Conservation (phyloP, 2,888 invertebrate genomes). For the Pimpla rufipes region DNA sequence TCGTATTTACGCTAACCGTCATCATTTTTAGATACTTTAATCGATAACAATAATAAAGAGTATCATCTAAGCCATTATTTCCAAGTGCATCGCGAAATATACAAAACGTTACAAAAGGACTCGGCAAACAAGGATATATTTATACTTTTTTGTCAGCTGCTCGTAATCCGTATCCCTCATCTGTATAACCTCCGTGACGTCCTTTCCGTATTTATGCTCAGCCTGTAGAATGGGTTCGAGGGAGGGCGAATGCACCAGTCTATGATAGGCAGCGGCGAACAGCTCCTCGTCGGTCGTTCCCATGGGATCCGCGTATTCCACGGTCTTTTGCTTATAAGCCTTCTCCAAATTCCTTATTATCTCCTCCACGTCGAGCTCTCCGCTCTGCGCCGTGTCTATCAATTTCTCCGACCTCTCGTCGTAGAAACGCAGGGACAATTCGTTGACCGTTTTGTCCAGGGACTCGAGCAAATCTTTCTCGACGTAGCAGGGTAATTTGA, state of each 20-base stretch:
- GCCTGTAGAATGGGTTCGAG: conserved; percentile 95
- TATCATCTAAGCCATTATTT: no score
- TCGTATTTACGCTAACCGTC: background rate
- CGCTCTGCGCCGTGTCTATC: conserved; percentile 88
- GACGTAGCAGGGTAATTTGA: conserved; percentile 90
- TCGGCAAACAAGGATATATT: conserved; percentile 66
- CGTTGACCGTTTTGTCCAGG: conserved; percentile 88
- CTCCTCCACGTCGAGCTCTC: conserved; percentile 90
- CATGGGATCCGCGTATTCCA: conserved; percentile 93
- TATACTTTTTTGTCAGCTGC: conserved; percentile 88
- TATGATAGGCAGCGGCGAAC: conserved; percentile 94
- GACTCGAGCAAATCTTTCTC: conserved; percentile 88
- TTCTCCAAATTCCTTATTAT: conserved; percentile 93
- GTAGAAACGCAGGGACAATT: conserved; percentile 89
- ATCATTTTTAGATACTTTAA: background rate
- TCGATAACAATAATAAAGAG: no score
- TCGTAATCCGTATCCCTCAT: conserved; percentile 91
- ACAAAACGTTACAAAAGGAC: background rate
- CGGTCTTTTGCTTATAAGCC: conserved; percentile 92
- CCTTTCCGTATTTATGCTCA: conserved; percentile 94
- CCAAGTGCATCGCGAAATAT: no score
- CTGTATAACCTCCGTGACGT: conserved; percentile 90
- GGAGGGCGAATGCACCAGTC: conserved; percentile 93
- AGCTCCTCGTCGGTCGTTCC: conserved; percentile 94
- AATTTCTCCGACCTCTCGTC: conserved; percentile 89